Conservation (phyloP, 2,888 invertebrate genomes). For the Scaptomyza reducta region DNA sequence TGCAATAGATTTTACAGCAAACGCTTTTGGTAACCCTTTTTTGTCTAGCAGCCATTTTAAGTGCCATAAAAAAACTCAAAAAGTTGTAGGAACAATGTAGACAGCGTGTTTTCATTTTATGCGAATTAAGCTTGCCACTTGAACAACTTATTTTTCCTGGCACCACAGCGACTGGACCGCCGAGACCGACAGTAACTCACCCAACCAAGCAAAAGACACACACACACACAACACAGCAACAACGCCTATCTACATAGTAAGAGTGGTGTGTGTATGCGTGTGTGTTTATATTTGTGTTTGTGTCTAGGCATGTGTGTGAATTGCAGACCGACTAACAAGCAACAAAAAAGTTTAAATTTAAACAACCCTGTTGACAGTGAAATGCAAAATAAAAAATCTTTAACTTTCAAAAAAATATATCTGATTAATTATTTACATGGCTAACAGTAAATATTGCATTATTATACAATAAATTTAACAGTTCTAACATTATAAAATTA, state of each 20-base stretch:
- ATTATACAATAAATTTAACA: no score
- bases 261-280: constrained; percentile 10
- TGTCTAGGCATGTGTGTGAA: constrained; percentile 40
- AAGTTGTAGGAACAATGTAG: constrained; percentile 83
- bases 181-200: constrained; percentile 61
- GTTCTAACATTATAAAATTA: no score
- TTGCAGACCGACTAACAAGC: constrained; percentile 20
- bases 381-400: constrained; percentile 2
- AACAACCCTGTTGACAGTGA: constrained; percentile 47
- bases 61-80: constrained; percentile 81
- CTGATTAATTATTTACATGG: background rate
- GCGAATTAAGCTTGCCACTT: constrained; percentile 83
- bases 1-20: constrained; percentile 66
- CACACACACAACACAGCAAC: constrained; percentile 6
- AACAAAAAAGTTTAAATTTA: constrained; percentile 32
- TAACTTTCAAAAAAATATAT: background rate
- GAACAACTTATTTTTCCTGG: constrained; percentile 77
- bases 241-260: constrained; percentile 15
- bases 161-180: constrained; percentile 58
- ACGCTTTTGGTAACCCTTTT: constrained; percentile 70
- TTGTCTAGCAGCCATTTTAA: constrained; percentile 81
- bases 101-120: constrained; percentile 84
- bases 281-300: constrained; percentile 11
- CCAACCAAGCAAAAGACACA: constrained; percentile 41
- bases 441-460: background rate